A percentile compares a stretch with the other conserved stretches of the same genome.
These are phyloP conservation scores for Zoanthus sansibaricus DNA, from an alignment of 92 coral and sea anemone species.

Conservation along the genomic window DNA sequence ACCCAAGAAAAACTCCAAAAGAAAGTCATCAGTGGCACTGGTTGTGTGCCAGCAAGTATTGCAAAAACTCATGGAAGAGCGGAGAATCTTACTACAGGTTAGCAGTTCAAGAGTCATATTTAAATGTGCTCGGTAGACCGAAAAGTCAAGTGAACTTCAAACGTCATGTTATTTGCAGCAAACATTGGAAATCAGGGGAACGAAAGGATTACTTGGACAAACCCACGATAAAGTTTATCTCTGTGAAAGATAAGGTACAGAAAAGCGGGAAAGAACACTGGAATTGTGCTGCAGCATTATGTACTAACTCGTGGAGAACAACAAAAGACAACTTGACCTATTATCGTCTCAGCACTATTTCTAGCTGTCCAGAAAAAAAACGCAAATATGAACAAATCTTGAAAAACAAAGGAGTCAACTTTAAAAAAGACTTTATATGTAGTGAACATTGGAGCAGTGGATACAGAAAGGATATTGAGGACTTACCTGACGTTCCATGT, in stretches of 20 bases:
- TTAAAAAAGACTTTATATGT: constrained; percentile 55
- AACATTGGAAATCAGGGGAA: constrained; percentile 49
- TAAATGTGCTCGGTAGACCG: constrained; percentile 57
- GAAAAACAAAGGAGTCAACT: constrained; percentile 59
- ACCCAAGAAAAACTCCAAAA: no score
- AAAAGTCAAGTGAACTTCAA: constrained; percentile 16
- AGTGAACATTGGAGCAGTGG: constrained; percentile 61
- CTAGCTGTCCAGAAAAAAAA: constrained; percentile 43
- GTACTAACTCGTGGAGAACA: constrained; percentile 70
- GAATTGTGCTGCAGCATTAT: constrained; percentile 60
- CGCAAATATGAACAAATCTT: constrained; percentile 43
- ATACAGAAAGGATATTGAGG: constrained; percentile 35
- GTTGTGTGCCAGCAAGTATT: constrained; percentile 58
- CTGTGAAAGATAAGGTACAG: constrained; percentile 26
- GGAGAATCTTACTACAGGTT: constrained; percentile 48
- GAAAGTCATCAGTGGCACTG: constrained; percentile 41
- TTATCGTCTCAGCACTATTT: constrained; percentile 17
- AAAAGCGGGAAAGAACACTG: constrained; percentile 38
- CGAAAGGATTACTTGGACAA: constrained; percentile 37
- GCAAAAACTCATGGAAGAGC: constrained; percentile 59
- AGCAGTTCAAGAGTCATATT: constrained; percentile 50
- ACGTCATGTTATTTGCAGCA: constrained; percentile 52
- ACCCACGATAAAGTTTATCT: constrained; percentile 55
- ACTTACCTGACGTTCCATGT: constrained; percentile 59
- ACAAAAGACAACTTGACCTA: constrained; percentile 40